phyloP scores from a whole-genome alignment of 2,113 vertebrate species.

The Dromiciops gliroides region DNA sequence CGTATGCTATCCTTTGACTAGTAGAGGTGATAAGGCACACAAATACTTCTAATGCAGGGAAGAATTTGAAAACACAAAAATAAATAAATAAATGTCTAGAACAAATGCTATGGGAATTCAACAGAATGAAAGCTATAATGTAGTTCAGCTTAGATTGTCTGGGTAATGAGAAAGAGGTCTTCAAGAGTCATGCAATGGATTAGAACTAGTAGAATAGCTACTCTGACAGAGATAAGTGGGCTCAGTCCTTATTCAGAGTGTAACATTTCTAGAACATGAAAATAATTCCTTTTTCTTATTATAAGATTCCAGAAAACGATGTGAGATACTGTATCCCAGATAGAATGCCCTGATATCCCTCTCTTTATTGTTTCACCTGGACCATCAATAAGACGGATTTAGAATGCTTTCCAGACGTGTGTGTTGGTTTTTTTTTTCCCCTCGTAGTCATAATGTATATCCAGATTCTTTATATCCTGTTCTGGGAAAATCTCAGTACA shows the following conservation, averaged over 20 bases:
- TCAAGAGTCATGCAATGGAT: background rate
- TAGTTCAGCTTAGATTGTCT: background rate
- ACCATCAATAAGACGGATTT: background rate
- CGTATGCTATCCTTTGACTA: background rate
- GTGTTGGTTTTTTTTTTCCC: background rate
- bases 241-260: background rate
- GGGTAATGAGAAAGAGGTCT: background rate
- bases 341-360: background rate
- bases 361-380: background rate
- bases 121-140: background rate
- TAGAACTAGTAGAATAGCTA: background rate
- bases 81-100: background rate
- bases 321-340: background rate
- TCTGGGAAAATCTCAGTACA: background rate
- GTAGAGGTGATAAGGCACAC: background rate
- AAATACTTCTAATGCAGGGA: background rate
- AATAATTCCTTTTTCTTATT: background rate
- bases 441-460: background rate
- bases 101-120: background rate
- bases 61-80: background rate
- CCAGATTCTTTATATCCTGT: background rate
- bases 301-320: background rate
- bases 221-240: background rate
- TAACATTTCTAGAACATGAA: background rate
- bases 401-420: background rate